phyloP scores from a whole-genome alignment of 2,888 invertebrate genomes.

The Meganola albula region DNA sequence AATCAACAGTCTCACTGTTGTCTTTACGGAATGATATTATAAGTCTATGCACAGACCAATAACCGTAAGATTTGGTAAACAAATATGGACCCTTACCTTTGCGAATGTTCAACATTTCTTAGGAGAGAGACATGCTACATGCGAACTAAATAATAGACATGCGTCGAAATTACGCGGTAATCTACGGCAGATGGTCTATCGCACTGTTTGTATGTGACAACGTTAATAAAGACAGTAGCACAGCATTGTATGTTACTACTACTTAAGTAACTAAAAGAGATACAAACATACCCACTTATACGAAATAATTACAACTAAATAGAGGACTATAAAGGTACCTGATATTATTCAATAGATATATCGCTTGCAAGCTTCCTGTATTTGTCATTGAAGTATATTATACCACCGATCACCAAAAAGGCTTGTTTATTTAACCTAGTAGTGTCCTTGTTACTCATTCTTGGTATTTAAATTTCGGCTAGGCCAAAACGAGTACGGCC shows the following conservation, averaged over 20 bases:
- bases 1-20: no score
- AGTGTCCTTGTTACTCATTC: no score
- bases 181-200: slow-evolving; percentile 33
- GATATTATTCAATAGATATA: slow-evolving; percentile 66
- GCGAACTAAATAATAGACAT: slow-evolving; percentile 33
- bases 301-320: not conserved
- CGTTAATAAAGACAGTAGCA: slow-evolving; percentile 50
- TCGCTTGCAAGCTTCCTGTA: no score
- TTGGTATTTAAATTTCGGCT: no score
- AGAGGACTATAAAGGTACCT: slow-evolving; percentile 50
- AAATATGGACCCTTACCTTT: slow-evolving; percentile 27
- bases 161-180: slow-evolving; percentile 33
- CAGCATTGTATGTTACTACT: slow-evolving; percentile 53
- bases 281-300: slow-evolving; percentile 15
- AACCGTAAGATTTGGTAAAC: slow-evolving; percentile 9
- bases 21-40: no score
- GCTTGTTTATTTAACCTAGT: no score
- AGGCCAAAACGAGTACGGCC: no score
- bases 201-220: slow-evolving; percentile 26
- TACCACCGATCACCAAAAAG: no score
- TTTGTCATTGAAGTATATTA: no score
- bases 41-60: no score
- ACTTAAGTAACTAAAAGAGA: slow-evolving; percentile 22
- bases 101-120: not conserved
- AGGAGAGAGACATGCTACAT: slow-evolving; percentile 34